Conservation (phyloP, 2,113 vertebrate genomes). For the Perca flavescens region DNA sequence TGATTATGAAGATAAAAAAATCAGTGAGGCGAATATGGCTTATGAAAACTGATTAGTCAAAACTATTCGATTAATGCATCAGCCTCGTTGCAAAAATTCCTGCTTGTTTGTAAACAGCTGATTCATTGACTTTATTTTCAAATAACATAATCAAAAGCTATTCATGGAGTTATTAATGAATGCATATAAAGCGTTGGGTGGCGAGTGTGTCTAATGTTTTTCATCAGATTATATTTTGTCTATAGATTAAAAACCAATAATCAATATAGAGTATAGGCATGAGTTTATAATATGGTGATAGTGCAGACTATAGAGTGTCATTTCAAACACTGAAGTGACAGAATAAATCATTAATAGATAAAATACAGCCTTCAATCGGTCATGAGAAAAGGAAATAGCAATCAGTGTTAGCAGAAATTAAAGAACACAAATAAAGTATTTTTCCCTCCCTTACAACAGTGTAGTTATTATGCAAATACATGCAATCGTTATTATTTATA, state of each 20-base stretch:
- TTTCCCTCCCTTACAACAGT: not conserved
- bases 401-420: not conserved
- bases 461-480: not conserved
- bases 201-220: not conserved
- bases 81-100: not conserved
- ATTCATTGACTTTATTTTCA: not conserved
- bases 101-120: not conserved
- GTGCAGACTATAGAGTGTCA: no score
- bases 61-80: constrained; percentile 4
- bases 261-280: not conserved
- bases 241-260: not conserved
- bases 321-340: not conserved
- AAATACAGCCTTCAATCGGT: not conserved
- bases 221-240: not conserved
- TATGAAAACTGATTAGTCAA: not conserved
- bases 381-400: not conserved
- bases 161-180: no score
- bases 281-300: not conserved
- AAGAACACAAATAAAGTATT: not conserved
- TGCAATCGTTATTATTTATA: not conserved
- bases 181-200: not conserved
- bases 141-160: not conserved
- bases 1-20: not conserved
- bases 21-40: not conserved
- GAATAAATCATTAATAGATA: not conserved